Percentiles rank a stretch among this genome's conserved stretches.
phyloP scores from a whole-genome alignment of 2,888 invertebrate genomes.

The Emmelina monodactyla region DNA sequence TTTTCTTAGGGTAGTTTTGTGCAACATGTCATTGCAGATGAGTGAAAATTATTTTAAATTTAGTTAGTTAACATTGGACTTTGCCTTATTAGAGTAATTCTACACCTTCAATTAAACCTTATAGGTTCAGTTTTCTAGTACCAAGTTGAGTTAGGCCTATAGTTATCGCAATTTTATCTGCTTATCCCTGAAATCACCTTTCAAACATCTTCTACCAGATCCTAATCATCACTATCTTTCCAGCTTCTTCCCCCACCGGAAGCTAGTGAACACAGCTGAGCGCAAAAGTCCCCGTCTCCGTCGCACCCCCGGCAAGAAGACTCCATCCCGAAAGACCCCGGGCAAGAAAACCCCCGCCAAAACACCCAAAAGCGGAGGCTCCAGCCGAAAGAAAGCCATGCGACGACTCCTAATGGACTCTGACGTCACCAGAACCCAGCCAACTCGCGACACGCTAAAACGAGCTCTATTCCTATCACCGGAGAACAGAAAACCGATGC shows the following conservation, averaged over 20 bases:
- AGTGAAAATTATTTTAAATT: no score
- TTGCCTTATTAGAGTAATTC: no score
- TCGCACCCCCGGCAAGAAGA: conserved; percentile 57
- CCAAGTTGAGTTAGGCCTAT: no score
- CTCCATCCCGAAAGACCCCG: conserved; percentile 44
- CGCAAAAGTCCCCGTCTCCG: conserved; percentile 55
- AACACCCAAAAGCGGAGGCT: conserved; percentile 68
- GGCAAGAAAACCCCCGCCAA: conserved; percentile 66
- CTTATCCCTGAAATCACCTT: no score
- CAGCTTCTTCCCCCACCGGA: conserved; percentile 61
- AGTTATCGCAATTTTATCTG: no score
- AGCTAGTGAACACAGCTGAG: conserved; percentile 45
- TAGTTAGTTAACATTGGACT: no score
- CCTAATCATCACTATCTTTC: no score
- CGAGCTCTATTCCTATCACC: conserved; percentile 81
- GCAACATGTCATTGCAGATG: no score
- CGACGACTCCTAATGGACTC: conserved; percentile 50
- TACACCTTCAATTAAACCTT: no score
- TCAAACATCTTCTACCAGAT: no score
- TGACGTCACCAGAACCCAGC: conserved; percentile 34
- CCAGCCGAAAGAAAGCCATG: conserved; percentile 65
- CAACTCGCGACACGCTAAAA: conserved; percentile 66
- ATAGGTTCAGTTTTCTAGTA: no score
- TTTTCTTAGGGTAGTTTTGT: no score
- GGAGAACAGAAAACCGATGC: conserved; percentile 42